Conservation (phyloP, 2,888 invertebrate species). For the Plebejus melissa region DNA sequence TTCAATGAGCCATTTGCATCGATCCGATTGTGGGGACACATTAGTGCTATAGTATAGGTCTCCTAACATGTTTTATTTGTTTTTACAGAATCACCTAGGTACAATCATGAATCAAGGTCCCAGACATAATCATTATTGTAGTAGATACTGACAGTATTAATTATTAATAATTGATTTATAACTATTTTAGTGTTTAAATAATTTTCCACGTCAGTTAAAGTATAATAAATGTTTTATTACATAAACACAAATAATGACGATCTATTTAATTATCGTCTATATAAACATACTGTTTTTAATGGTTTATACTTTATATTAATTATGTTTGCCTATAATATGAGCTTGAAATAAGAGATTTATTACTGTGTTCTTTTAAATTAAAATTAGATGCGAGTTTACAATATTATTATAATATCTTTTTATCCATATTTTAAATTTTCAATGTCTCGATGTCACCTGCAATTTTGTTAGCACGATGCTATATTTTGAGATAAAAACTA, state of each 20-base stretch:
- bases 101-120: not conserved
- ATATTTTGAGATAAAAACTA: no score
- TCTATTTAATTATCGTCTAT: not conserved
- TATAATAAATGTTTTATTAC: not conserved
- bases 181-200: not conserved
- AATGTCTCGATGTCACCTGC: no score
- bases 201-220: conserved; percentile 3
- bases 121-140: not conserved
- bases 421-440: no score
- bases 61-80: not conserved
- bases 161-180: not conserved
- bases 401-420: no score
- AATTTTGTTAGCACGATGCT: no score
- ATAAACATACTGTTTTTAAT: not conserved
- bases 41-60: no score
- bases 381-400: no score
- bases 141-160: not conserved
- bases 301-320: not conserved
- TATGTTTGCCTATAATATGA: not conserved
- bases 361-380: not conserved
- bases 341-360: not conserved
- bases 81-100: not conserved
- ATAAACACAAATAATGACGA: not conserved
- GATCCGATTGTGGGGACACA: no score
- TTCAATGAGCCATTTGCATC: no score